phyloP scores from a whole-genome alignment of 1,140 invertebrate species.

The Drosophila prosaltans region DNA sequence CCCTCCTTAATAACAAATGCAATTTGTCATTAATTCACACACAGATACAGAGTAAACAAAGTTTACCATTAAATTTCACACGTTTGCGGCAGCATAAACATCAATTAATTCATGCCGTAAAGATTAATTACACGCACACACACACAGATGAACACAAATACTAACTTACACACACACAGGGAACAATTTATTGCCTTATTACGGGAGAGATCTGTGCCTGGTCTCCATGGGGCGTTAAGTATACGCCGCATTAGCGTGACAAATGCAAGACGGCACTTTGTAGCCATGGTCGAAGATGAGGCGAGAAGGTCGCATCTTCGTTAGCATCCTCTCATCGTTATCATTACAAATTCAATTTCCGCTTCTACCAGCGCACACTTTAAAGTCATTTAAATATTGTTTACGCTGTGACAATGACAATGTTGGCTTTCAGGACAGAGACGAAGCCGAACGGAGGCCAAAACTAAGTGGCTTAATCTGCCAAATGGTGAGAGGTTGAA shows the following conservation, averaged over 20 bases:
- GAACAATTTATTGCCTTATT: conserved; percentile 29
- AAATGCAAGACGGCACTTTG: conserved; percentile 70
- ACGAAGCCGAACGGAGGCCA: conserved; percentile 28
- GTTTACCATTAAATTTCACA: conserved; percentile 66
- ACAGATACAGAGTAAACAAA: conserved; percentile 42
- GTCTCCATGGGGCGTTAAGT: conserved; percentile 45
- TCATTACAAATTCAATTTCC: conserved; percentile 79
- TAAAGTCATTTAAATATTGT: conserved; percentile 76
- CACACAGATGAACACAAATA: conserved; percentile 30
- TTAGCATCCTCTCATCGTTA: conserved; percentile 25
- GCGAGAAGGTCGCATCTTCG: conserved; percentile 4
- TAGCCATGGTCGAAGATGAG: conserved; percentile 19
- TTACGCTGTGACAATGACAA: conserved; percentile 45
- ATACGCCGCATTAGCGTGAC: conserved; percentile 54
- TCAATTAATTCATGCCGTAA: conserved; percentile 67
- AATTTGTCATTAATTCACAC: conserved; percentile 54
- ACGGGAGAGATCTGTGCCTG: neutral
- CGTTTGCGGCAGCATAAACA: conserved; percentile 56
- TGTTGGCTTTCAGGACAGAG: neutral
- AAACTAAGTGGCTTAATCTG: conserved; percentile 76
- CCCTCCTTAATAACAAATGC: conserved; percentile 36
- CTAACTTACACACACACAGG: conserved; percentile 50
- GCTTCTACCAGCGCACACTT: conserved; percentile 38
- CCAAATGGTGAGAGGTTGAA: conserved; percentile 51
- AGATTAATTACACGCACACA: conserved; percentile 75